Conservation (phyloP, 2,113 vertebrate species). For the Picathartes gymnocephalus region DNA sequence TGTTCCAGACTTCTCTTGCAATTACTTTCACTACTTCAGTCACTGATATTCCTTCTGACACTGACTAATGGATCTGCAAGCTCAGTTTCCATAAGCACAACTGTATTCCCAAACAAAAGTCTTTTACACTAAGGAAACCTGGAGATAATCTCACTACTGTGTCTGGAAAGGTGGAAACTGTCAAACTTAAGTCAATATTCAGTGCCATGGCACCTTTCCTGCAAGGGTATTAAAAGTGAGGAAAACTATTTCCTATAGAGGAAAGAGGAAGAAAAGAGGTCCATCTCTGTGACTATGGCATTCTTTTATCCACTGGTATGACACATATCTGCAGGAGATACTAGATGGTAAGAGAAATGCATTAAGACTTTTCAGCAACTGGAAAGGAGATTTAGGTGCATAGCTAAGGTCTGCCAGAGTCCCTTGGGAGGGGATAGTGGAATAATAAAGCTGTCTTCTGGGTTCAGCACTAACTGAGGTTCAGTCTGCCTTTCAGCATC, state of each 20-base stretch:
- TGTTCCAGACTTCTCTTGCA: constrained; percentile 23
- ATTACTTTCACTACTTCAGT: constrained; percentile 18
- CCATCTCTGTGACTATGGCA: not conserved
- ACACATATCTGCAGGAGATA: not conserved
- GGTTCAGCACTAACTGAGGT: not conserved
- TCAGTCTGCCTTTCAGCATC: not conserved
- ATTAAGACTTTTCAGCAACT: not conserved
- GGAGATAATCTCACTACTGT: not conserved
- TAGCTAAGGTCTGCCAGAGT: not conserved
- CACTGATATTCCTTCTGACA: constrained; percentile 7
- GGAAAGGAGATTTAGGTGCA: not conserved
- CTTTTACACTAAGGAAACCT: not conserved
- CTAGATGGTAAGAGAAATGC: not conserved
- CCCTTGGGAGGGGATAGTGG: not conserved
- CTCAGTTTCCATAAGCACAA: not conserved
- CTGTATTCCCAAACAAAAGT: not conserved
- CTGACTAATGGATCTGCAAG: not conserved
- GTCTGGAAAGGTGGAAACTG: not conserved
- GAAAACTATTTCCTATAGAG: not conserved
- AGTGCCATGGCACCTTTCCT: not conserved
- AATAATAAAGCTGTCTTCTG: not conserved
- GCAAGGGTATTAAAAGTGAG: not conserved
- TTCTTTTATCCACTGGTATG: not conserved
- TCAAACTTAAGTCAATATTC: not conserved
- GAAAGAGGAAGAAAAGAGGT: not conserved